Base-by-base conservation (phyloP, 2,113 vertebrate genomes). In the Candoia aspera region DNA sequence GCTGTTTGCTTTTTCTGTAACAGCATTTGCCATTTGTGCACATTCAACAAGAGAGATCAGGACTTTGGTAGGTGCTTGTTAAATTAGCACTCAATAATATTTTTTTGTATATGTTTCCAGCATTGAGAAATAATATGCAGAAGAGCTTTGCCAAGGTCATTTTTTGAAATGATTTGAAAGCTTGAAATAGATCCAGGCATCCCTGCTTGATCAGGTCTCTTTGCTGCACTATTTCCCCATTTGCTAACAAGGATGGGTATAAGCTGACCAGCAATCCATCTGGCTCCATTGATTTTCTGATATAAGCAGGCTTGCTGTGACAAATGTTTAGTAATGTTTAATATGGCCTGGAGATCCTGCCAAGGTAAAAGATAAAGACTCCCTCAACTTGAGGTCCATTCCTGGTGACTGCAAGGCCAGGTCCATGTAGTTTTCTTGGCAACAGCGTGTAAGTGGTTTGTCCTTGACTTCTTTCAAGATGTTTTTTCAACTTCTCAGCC, bases 1-100 rank as follows among this genome's bases (percentile, higher is more conserved):
- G 1, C 83, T 26, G 12, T 89, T n/a, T 73, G 53, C 49, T 93
- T 95, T 87, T 53, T 49, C 92, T 58, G 55, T 17, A 15, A 26
- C 5, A 29, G 53, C 19, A 55, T 19, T 12, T 88, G n/a, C 24
- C 90, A 17, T 10, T 60, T 59, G 60, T 87, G 0, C 0, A 0
- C 3, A 23, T 3, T 3, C 0, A 57, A 29, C 68, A 33, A n/a
- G 68, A 57, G 55, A 57, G 9, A 10, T 62, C 60, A 26, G 26
- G 60, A 62, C 8, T 62, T 62, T 42, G 42, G 42, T 42, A 42
- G 42, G 60, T 26, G 21, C 23, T 26, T 42, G 17, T 84, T 84
- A 46, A 84, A 84, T 42, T 84, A 84, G 24, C 33, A 42, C 17
- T 8, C 84, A 87, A 9, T n/a, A 15, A 57, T 46, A 1, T 84